Base-by-base conservation (phyloP, 2,113 vertebrate genomes). In the Etheostoma spectabile region DNA sequence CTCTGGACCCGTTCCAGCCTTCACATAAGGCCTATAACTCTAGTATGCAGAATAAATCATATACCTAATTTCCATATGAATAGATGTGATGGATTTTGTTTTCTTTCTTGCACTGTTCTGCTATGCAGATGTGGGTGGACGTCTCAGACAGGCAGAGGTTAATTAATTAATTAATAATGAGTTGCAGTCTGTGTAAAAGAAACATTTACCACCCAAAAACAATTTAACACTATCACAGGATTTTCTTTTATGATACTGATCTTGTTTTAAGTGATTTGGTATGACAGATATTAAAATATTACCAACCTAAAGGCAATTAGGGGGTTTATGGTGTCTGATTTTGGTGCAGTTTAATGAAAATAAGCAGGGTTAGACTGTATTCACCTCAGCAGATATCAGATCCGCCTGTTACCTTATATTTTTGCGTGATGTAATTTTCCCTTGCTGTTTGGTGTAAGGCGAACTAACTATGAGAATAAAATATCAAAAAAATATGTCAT, bases 1-100 rank as follows among this genome's bases (percentile, higher is more conserved):
- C 19, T 33, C 12, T 78, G 67, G 76, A 79, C n/a, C 14, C 6
- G 24, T 46, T 79, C 55, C 80, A 77, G 30, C 21, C 13, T 69
- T 35, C 22, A 75, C 6, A 56, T 35, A 22, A 67, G 55, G 33
- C n/a, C 49, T 15, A n/a, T 62, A 64, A 21, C 57, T 59, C 24
- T n/a, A 56, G 71, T 42, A 42, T 59, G 64, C 55, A 81, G 61
- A 75, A 57, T 45, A 46, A 59, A 72, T 62, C n/a, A 24, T 38
- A 67, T 51, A 61, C 52, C 61, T 56, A 56, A 24, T 51, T 22
- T 30, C 42, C 38, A 53, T 19, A 35, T 30, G 5, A 52, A 56
- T 53, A 77, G 73, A 78, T 62, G 77, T 49, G 12, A 51, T 59
- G 42, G 27, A 30, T 74, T 6, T 42, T 6, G 1, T 48, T 51